A percentile compares a stretch with the other conserved stretches of the same genome.
Conservation (phyloP, 23 tunicate species). For the Ascidia mentula region DNA sequence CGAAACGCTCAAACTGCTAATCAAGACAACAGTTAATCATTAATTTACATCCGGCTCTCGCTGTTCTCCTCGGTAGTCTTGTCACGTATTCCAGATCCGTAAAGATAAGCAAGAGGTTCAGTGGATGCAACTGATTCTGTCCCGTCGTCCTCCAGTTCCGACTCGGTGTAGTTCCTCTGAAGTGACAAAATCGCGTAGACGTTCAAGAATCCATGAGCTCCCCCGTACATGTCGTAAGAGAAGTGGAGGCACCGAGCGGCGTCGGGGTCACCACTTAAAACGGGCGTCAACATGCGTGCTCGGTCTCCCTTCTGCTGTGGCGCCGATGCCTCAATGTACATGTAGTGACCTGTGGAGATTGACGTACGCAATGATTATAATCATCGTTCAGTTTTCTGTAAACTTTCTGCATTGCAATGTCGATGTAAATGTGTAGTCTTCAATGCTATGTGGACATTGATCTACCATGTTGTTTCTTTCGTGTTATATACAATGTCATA, state of each 20-base stretch:
- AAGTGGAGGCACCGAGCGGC: constrained; percentile 58
- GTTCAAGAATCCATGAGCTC: constrained; percentile 52
- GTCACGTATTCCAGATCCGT: constrained; percentile 11
- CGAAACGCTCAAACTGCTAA: not conserved
- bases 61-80: not conserved
- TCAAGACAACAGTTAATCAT: not conserved
- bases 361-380: too few relatives aligned
- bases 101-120: constrained; percentile 25
- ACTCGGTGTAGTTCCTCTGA: not conserved
- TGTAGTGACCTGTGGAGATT: constrained; percentile 49
- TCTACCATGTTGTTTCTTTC: too few relatives aligned
- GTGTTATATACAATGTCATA: too few relatives aligned
- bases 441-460: too few relatives aligned
- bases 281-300: constrained; percentile 55
- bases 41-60: not conserved
- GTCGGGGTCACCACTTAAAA: constrained; percentile 30
- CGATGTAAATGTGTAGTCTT: too few relatives aligned
- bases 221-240: constrained; percentile 79
- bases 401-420: too few relatives aligned
- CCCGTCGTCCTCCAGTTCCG: constrained; percentile 3
- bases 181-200: constrained; percentile 42
- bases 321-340: constrained; percentile 75
- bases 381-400: too few relatives aligned
- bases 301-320: constrained; percentile 69
- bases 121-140: constrained; percentile 19